Conservation (phyloP, 2,797 vertebrate species). For the Clarias fuscus region DNA sequence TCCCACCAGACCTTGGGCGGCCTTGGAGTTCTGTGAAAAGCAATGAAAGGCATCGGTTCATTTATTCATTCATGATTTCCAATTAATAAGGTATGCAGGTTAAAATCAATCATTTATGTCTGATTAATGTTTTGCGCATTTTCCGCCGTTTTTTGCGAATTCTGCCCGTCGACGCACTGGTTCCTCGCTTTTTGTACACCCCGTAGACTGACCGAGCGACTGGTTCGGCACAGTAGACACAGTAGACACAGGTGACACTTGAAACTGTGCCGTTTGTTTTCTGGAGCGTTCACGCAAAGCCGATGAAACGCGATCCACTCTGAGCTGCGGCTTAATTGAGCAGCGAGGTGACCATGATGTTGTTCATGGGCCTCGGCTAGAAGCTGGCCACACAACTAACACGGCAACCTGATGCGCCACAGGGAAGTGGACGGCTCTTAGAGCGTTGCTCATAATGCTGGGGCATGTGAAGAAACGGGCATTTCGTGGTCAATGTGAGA, state of each 20-base stretch:
- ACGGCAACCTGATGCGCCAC: not conserved
- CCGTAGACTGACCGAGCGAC: not conserved
- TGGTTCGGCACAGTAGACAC: slow-evolving; percentile 4
- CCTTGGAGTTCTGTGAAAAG: slow-evolving; percentile 82
- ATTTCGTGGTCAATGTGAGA: slow-evolving; percentile 40
- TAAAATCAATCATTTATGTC: not conserved
- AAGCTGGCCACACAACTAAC: not conserved
- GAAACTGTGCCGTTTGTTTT: slow-evolving; percentile 48
- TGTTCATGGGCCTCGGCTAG: slow-evolving; percentile 35
- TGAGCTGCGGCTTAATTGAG: slow-evolving; percentile 54
- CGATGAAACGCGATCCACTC: slow-evolving; percentile 58
- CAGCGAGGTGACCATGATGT: slow-evolving; percentile 30
- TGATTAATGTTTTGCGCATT: too few relatives aligned
- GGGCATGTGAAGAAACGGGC: slow-evolving; percentile 48
- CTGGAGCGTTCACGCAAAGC: slow-evolving; percentile 48
- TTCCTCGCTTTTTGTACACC: not conserved
- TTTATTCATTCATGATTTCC: not conserved
- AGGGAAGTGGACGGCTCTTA: slow-evolving; percentile 23
- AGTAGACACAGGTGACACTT: slow-evolving; percentile 39
- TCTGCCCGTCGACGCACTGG: not conserved
- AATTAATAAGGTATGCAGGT: not conserved
- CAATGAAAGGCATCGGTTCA: not conserved
- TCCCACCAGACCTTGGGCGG: slow-evolving; percentile 89
- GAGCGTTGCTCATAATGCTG: slow-evolving; percentile 54
- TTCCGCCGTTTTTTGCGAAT: not conserved